Percentiles rank a stretch among this genome's conserved stretches.
These are phyloP conservation scores for Nasua narica DNA, from an alignment of 2,797 vertebrate species.

Conservation along the genomic window DNA sequence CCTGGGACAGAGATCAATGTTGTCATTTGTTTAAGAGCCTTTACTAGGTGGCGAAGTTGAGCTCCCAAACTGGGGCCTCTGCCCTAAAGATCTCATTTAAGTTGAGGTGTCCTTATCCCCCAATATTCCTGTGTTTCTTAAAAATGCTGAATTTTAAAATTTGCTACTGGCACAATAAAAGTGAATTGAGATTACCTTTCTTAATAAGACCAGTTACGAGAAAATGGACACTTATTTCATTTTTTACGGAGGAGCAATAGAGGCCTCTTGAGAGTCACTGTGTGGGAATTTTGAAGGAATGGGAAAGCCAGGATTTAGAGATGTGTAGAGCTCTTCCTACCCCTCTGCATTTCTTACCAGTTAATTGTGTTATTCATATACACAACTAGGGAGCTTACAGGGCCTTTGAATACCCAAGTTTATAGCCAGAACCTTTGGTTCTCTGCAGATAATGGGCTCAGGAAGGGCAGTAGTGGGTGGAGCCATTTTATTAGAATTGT, in stretches of 20 bases:
- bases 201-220: not conserved
- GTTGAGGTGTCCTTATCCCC: not conserved
- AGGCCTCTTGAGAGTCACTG: not conserved
- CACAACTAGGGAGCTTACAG: not conserved
- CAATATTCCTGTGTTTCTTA: constrained; percentile 18
- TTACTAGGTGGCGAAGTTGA: not conserved
- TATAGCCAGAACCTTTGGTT: constrained; percentile 48
- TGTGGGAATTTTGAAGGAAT: not conserved
- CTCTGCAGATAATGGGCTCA: constrained; percentile 38
- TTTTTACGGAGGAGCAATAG: not conserved
- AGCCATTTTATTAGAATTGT: constrained; percentile 45
- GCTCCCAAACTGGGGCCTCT: not conserved
- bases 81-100: not conserved
- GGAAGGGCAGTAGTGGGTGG: constrained; percentile 42
- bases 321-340: not conserved
- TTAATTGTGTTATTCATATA: not conserved
- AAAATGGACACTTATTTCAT: not conserved
- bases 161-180: not conserved
- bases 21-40: constrained; percentile 14
- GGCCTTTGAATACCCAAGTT: not conserved
- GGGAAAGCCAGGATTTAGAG: not conserved
- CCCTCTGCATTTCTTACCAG: constrained; percentile 14
- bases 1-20: constrained; percentile 17
- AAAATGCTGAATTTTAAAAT: constrained; percentile 48
- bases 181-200: not conserved